Percentiles rank a stretch among this genome's conserved stretches.
Conservation (phyloP, 30 jellyfish, hydroid and myxozoan species). For the Aurelia coerulea region DNA sequence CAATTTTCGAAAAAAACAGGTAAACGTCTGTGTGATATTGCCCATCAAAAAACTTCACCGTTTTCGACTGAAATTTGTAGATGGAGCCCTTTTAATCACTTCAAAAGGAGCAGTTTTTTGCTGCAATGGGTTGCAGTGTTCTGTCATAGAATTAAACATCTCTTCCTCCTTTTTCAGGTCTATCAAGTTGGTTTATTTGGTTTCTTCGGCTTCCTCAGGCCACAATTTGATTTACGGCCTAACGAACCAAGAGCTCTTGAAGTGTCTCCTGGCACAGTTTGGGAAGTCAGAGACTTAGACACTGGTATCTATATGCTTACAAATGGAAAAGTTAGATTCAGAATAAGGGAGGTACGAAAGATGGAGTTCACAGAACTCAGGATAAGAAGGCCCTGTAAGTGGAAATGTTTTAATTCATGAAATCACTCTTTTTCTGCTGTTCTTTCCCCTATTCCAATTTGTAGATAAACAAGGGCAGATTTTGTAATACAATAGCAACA, state of each 20-base stretch:
- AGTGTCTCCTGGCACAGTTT: slow-evolving; percentile 66
- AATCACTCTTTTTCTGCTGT: neutral
- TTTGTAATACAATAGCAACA: too few species aligned
- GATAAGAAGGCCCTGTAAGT: slow-evolving; percentile 52
- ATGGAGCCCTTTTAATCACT: too few species aligned
- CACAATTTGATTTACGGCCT: slow-evolving; percentile 77
- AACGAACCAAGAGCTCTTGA: slow-evolving; percentile 78
- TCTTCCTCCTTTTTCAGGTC: neutral
- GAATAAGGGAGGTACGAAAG: slow-evolving; percentile 3
- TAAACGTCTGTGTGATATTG: too few species aligned
- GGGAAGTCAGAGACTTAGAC: slow-evolving; percentile 71
- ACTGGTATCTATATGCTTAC: slow-evolving; percentile 58
- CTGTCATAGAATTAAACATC: too few species aligned
- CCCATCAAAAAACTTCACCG: too few species aligned
- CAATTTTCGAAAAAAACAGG: too few species aligned
- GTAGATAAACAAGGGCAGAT: too few species aligned
- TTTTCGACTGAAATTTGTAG: too few species aligned
- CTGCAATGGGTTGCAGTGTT: too few species aligned
- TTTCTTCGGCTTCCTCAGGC: slow-evolving; percentile 7
- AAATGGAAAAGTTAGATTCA: slow-evolving; percentile 55
- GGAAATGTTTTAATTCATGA: neutral
- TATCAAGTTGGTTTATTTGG: slow-evolving; percentile 28
- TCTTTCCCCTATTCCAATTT: too few species aligned
- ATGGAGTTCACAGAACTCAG: slow-evolving; percentile 25
- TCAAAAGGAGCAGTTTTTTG: too few species aligned